phyloP scores from a whole-genome alignment of 92 coral and sea anemone genomes.

The Diadumene lineata region DNA sequence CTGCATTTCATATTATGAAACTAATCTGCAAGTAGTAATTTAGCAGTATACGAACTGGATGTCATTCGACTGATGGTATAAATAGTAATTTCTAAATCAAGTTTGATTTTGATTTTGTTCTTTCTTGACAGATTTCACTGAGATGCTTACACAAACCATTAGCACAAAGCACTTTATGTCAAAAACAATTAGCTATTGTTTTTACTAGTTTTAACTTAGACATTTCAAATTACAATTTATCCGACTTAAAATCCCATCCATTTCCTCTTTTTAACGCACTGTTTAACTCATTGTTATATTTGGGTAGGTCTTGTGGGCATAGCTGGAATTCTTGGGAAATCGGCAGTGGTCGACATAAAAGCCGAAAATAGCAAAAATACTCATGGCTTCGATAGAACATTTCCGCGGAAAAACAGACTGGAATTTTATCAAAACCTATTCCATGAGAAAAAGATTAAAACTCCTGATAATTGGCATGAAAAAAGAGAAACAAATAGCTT shows the following conservation, averaged over 20 bases:
- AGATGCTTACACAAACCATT: background rate
- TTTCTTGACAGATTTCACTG: background rate
- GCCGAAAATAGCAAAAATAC: background rate
- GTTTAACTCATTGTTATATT: background rate
- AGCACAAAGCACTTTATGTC: background rate
- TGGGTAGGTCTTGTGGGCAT: background rate
- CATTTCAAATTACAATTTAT: background rate
- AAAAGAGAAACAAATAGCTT: no score
- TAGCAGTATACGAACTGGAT: no score
- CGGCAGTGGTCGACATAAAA: background rate
- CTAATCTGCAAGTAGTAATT: no score
- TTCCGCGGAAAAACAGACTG: background rate
- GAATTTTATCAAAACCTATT: no score
- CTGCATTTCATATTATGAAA: no score
- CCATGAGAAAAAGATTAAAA: no score
- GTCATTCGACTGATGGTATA: background rate
- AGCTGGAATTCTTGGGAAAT: background rate
- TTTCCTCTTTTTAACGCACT: slow-evolving; percentile 1
- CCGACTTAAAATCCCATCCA: background rate
- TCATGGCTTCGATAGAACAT: background rate
- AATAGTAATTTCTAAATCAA: background rate
- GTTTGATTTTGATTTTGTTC: no score
- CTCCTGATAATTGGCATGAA: no score
- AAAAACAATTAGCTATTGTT: background rate
- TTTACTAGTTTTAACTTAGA: background rate